phyloP scores from a whole-genome alignment of 2,113 vertebrate genomes.

The Sander lucioperca region DNA sequence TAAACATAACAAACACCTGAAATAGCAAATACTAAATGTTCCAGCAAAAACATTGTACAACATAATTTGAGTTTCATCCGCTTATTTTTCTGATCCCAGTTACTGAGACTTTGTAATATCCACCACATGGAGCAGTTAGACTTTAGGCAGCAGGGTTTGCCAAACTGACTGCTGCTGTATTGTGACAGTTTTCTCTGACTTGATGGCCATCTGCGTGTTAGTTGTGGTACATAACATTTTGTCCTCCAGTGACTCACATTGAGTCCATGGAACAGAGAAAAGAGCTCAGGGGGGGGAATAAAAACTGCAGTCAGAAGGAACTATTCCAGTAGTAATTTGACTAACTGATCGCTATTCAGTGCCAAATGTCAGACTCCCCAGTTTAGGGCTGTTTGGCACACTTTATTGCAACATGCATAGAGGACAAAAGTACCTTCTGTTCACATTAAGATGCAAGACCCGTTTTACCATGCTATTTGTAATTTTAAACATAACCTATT shows the following conservation, averaged over 20 bases:
- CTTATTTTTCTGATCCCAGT: constrained; percentile 25
- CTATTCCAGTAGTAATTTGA: constrained; percentile 30
- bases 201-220: constrained; percentile 82
- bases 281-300: background rate
- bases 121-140: constrained; percentile 63
- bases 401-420: background rate
- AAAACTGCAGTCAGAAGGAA: constrained; percentile 28
- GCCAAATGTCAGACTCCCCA: constrained; percentile 37
- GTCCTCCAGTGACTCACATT: constrained; percentile 74
- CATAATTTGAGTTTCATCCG: constrained; percentile 5
- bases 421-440: background rate
- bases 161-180: constrained; percentile 61
- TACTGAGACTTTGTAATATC: constrained; percentile 37
- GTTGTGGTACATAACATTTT: constrained; percentile 79
- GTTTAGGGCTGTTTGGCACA: background rate
- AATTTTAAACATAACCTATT: background rate
- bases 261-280: constrained; percentile 45
- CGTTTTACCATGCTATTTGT: background rate
- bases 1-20: constrained; percentile 17
- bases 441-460: too few relatives aligned
- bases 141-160: constrained; percentile 49
- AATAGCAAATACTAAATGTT: constrained; percentile 3
- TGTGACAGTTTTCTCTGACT: constrained; percentile 72
- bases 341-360: constrained; percentile 19
- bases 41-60: constrained; percentile 1